A percentile compares a stretch with the other conserved stretches of the same genome.
phyloP scores from a whole-genome alignment of 2,113 vertebrate genomes.

The Emydura subglobosa region DNA sequence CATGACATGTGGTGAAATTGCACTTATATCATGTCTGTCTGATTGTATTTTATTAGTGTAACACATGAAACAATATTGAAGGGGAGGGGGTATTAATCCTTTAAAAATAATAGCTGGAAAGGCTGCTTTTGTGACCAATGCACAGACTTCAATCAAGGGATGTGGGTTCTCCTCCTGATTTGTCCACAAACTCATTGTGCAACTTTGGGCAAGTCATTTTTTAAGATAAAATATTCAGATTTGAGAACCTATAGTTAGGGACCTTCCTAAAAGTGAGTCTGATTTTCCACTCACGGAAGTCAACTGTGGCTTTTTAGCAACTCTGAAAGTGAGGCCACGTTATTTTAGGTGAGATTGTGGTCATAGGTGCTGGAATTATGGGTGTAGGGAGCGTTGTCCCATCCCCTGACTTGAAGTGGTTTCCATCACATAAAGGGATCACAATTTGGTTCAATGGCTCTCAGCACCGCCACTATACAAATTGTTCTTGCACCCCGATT shows the following conservation, averaged over 20 bases:
- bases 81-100: background rate
- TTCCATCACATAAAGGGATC: no score
- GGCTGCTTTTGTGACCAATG: background rate
- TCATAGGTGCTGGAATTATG: no score
- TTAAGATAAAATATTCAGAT: background rate
- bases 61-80: background rate
- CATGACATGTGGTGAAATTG: background rate
- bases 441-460: no score
- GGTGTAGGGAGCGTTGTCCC: no score
- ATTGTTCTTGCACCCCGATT: background rate
- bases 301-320: background rate
- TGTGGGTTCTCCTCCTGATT: background rate
- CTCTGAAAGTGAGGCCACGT: background rate
- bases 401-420: no score
- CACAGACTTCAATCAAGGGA: background rate
- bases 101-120: background rate
- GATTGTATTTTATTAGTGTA: background rate
- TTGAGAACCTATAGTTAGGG: background rate
- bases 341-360: background rate
- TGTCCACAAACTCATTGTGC: background rate
- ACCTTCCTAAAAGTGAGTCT: background rate
- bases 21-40: background rate
- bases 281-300: background rate
- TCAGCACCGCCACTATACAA: no score
- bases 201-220: background rate